Base-by-base conservation (phyloP, 2,888 invertebrate species). In the Acronicta alni region DNA sequence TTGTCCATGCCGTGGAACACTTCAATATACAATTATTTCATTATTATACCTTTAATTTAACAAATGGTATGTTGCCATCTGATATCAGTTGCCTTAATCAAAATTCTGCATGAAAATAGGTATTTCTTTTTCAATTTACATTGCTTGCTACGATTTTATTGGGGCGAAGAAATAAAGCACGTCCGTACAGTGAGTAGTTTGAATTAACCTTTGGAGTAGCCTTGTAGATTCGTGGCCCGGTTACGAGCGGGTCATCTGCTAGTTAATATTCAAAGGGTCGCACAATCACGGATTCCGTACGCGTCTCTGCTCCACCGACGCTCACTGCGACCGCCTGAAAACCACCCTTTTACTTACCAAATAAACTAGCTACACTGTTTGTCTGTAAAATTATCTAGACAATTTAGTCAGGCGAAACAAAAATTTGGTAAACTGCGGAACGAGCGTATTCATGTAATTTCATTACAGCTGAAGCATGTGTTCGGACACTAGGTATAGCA, bases 191-290 rank as follows among this genome's bases (percentile, higher is more conserved):
- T 84, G 82, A 85, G 82, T 83, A 84, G 83, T 89, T 84, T 80
- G 83, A 88, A 90, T 89, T 87, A 88, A 89, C 88, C 88, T 89
- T 86, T 85, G 81, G 82, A 83, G 81, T 82, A 81, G 84, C 83
- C 82, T 81, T 81, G 87, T 84, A 84, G 84, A 87, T 89, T 85
- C 86, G 87, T 85, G 86, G 84, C 85, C 87, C 79, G 86, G 87
- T 86, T 89, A 87, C 85, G 84, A 85, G 82, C 85, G 88, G 91
- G 89, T 91, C 92, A 89, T 89, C 89, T 86, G 85, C 85, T 90
- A 89, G 89, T 93, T 93, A 93, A 92, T 92, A 93, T 93, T 93
- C 92, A 93, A 89, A 90, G 89, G 90, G 89, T 87, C 88, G 82
- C 84, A 86, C 86, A 86, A 91, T 93, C 90, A 88, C 80, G 84